A percentile compares a stretch with the other conserved stretches of the same genome.
Evolutionary conservation across 64 coral and sea anemone genomes (phyloP).

Genomic region (Catalaphyllia jardinei): DNA sequence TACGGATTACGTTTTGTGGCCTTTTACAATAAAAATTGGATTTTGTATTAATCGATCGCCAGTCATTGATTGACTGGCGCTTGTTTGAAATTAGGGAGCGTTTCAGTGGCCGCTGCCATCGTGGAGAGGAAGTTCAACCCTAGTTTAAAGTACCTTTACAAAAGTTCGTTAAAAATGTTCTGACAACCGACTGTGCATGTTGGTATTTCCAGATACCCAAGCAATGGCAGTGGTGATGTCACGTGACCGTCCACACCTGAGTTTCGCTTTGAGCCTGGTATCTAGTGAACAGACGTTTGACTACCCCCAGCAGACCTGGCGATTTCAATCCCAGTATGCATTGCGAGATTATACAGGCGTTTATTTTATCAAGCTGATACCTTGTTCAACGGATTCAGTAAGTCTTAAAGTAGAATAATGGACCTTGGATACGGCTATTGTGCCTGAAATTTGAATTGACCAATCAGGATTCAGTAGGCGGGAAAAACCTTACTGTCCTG

Average conservation of each 20-base stretch:
- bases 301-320: slow-evolving; percentile 93
- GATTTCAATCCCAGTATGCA: slow-evolving; percentile 88
- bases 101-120: too few species aligned
- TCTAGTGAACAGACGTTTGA: slow-evolving; percentile 81
- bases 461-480: too few species aligned
- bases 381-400: slow-evolving; percentile 82
- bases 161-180: not conserved
- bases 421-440: too few species aligned
- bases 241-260: slow-evolving; percentile 84
- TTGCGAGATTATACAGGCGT: slow-evolving; percentile 90
- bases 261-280: slow-evolving; percentile 65
- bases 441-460: too few species aligned
- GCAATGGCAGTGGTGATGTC: slow-evolving; percentile 77
- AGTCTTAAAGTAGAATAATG: not conserved
- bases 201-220: not conserved
- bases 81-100: too few species aligned
- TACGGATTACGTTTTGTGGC: too few species aligned
- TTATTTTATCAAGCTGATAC: slow-evolving; percentile 93
- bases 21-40: too few species aligned
- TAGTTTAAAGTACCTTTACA: not conserved
- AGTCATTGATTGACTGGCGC: too few species aligned
- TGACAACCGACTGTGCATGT: not conserved
- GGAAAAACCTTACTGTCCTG: too few species aligned
- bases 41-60: too few species aligned
- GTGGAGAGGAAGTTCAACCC: too few species aligned